Evolutionary conservation across 2,888 invertebrate species (phyloP), one percentile per base, ranked within the genome.

Genomic region (Spicauda simplicius): DNA sequence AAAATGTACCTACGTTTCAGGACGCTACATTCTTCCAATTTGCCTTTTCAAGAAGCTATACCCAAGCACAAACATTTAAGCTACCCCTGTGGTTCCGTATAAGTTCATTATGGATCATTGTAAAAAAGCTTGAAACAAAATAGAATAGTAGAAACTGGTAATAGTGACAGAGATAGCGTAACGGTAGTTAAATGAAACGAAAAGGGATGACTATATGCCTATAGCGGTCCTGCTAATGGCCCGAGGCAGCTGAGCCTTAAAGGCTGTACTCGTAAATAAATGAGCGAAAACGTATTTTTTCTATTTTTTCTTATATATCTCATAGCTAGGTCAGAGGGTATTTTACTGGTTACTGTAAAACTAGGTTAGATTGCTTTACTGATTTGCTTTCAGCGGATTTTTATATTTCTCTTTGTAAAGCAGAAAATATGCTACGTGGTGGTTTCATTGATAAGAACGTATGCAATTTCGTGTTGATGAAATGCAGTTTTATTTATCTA

Each of bases 221-320:
- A 76, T 77, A 83, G 79, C 74, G 76, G 83, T 84, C 83, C 85
- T 83, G 81, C 85, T 88, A 88, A 88, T 88, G 84, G 87, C 80
- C 77, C 70, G 77, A 75, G 79, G 82, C 84, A 80, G 80, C 76
- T 80, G 77, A 83, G 83, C 82, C 75, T 76, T 74, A 83, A 50
- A 85, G 83, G 83, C 82, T 82, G 76, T 77, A 79, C 86, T 85
- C 83, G 82, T 87, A 87, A 88, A 87, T 88, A 88, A 88, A 87
- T 86, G 85, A 88, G 82, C 76, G 82, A 80, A 80, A 81, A 80
- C 83, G 81, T 81, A 80, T 80, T 74, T 72, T 76, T 78, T 82
- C 75, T 78, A 79, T 73, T 74, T 80, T 78, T 82, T 81, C 78
- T 81, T 79, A 75, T 77, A 77, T 78, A 73, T 75, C 75, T 70